Conservation (phyloP, 1,140 invertebrate species). For the Saccostrea glomerata region DNA sequence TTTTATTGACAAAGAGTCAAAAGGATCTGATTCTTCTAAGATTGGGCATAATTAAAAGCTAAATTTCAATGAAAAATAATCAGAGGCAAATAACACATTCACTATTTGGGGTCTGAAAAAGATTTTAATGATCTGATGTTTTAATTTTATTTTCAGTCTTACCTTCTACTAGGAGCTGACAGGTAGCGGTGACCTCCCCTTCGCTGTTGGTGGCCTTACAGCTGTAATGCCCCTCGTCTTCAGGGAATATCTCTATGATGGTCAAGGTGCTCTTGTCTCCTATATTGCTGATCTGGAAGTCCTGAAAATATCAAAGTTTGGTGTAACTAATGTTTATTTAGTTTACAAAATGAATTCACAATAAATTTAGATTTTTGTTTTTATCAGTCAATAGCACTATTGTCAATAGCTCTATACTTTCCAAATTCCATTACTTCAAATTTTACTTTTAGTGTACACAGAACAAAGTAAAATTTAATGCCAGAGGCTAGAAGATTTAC, state of each 20-base stretch:
- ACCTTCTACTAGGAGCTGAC: conserved; percentile 73
- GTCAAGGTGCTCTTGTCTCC: conserved; percentile 83
- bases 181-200: conserved; percentile 84
- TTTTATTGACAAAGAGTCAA: not conserved
- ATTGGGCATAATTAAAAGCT: too few relatives aligned
- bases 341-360: too few relatives aligned
- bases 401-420: too few relatives aligned
- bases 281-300: conserved; percentile 74
- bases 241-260: conserved; percentile 75
- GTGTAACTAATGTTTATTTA: too few relatives aligned
- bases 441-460: not conserved
- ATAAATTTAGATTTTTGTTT: too few relatives aligned
- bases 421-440: too few relatives aligned
- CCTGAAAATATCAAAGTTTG: conserved; percentile 56
- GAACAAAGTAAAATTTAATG: not conserved
- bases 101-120: too few relatives aligned
- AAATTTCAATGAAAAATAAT: too few relatives aligned
- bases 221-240: conserved; percentile 93
- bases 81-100: too few relatives aligned
- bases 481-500: conserved; percentile 50
- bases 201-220: conserved; percentile 93
- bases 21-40: too few relatives aligned
- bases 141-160: conserved; percentile 43
- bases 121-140: not conserved
- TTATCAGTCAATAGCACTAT: too few relatives aligned